These are phyloP conservation scores for Chunga burmeisteri DNA, from an alignment of 2,113 vertebrate genomes.

Conservation along the genomic window DNA sequence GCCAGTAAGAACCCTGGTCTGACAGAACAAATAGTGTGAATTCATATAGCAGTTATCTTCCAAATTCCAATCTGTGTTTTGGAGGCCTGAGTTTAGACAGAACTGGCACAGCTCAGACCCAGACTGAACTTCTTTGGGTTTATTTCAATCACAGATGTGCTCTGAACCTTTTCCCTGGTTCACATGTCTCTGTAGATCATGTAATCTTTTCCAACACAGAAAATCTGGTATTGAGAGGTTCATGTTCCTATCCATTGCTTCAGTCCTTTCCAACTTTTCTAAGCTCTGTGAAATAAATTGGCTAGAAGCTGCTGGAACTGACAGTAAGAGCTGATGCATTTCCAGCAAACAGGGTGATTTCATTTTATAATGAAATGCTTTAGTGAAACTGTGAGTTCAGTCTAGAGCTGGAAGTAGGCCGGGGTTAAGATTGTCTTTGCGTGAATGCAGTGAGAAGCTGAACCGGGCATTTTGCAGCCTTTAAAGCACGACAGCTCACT, in stretches of 20 bases:
- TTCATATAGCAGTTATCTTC: background rate
- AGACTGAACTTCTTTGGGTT: background rate
- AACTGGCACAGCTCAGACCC: background rate
- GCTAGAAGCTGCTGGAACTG: constrained; percentile 10
- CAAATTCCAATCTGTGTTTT: background rate
- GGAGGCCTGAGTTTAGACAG: background rate
- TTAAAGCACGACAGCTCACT: background rate
- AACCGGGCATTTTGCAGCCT: background rate
- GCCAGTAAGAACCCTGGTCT: background rate
- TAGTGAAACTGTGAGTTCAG: background rate
- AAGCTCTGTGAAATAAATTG: constrained; percentile 4
- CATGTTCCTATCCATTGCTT: background rate
- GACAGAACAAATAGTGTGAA: background rate
- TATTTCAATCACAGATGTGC: constrained; percentile 30
- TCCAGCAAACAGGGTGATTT: background rate
- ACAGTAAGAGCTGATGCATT: background rate
- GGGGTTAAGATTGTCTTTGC: background rate
- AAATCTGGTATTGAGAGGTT: constrained; percentile 2
- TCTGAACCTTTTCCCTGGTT: constrained; percentile 19
- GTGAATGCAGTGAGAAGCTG: background rate
- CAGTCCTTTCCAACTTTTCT: constrained; percentile 32
- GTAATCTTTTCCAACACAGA: constrained; percentile 46
- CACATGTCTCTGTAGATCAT: background rate
- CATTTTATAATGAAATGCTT: background rate
- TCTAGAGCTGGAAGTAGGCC: background rate